Evolutionary conservation across 2,888 invertebrate genomes (phyloP).

Genomic region (Eilema depressum): DNA sequence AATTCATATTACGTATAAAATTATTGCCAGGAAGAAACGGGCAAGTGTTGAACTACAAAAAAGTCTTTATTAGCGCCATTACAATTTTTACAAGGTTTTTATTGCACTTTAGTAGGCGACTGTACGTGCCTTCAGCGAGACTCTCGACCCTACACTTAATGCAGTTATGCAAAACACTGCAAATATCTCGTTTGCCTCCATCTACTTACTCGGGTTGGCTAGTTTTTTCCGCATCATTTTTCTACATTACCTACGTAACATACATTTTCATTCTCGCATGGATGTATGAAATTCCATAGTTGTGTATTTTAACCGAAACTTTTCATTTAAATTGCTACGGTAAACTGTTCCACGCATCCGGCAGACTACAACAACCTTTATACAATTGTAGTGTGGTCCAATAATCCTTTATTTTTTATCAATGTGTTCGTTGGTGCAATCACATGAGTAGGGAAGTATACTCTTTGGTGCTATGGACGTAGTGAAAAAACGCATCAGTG

Average conservation of each 20-base stretch:
- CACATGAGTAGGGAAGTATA: too few species aligned
- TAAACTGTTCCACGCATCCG: conserved; percentile 12
- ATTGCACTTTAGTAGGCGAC: conserved; percentile 63
- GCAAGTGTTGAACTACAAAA: conserved; percentile 54
- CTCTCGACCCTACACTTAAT: conserved; percentile 64
- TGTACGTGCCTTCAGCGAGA: conserved; percentile 68
- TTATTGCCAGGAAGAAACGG: conserved; percentile 43
- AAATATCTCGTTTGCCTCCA: conserved; percentile 67
- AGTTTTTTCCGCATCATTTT: conserved; percentile 45
- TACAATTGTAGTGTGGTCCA: not conserved
- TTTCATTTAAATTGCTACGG: conserved; percentile 18
- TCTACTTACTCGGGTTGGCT: conserved; percentile 53
- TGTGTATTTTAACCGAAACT: conserved; percentile 27
- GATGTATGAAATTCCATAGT: conserved; percentile 48
- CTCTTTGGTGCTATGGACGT: not conserved
- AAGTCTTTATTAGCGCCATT: conserved; percentile 61
- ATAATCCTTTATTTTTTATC: not conserved
- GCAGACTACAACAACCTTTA: not conserved
- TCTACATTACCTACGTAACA: conserved; percentile 48
- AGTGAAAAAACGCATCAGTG: too few species aligned
- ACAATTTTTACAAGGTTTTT: conserved; percentile 63
- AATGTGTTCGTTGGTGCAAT: not conserved
- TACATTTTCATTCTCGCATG: conserved; percentile 55
- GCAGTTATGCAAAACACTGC: conserved; percentile 75
- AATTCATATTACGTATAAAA: conserved; percentile 53